Percentiles rank a stretch among this genome's conserved stretches.
phyloP scores from a whole-genome alignment of 2,797 vertebrate genomes.

The Anas flavirostris region DNA sequence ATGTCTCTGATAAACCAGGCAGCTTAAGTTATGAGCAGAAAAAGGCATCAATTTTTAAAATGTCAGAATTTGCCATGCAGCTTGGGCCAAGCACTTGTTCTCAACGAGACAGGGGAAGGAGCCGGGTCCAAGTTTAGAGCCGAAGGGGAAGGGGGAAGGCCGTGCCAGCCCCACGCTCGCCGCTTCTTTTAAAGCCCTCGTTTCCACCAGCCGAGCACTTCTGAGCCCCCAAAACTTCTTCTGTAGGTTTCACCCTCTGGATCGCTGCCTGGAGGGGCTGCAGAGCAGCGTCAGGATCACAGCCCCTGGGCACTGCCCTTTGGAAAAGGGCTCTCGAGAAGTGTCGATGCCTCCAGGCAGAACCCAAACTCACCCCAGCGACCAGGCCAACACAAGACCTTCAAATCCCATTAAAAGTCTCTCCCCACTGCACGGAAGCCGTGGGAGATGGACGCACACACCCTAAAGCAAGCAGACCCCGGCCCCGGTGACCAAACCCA shows the following conservation, averaged over 20 bases:
- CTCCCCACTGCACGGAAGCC: too few species aligned
- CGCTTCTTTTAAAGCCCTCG: constrained; percentile 24
- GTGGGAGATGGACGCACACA: too few species aligned
- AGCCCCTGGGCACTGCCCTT: not conserved
- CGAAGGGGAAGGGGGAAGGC: not conserved
- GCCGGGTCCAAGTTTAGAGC: not conserved
- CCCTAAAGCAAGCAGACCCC: too few species aligned
- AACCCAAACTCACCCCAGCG: rapidly evolving
- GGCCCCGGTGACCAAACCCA: not conserved
- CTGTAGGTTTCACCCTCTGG: too few species aligned
- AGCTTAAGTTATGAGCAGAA: constrained; percentile 53
- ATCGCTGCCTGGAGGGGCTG: too few species aligned
- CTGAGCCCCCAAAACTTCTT: not conserved
- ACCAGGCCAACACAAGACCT: rapidly evolving
- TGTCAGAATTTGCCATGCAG: not conserved
- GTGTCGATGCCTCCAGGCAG: rapidly evolving
- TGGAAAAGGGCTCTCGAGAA: not conserved
- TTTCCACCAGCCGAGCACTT: not conserved
- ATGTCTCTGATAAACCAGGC: constrained; percentile 60
- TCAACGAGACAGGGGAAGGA: not conserved
- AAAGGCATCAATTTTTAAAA: constrained; percentile 49
- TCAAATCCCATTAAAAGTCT: too few species aligned
- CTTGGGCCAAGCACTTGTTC: constrained; percentile 54
- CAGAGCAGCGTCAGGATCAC: too few species aligned
- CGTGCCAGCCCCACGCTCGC: rapidly evolving